phyloP scores from a whole-genome alignment of 2,797 vertebrate species.

The Picus viridis region DNA sequence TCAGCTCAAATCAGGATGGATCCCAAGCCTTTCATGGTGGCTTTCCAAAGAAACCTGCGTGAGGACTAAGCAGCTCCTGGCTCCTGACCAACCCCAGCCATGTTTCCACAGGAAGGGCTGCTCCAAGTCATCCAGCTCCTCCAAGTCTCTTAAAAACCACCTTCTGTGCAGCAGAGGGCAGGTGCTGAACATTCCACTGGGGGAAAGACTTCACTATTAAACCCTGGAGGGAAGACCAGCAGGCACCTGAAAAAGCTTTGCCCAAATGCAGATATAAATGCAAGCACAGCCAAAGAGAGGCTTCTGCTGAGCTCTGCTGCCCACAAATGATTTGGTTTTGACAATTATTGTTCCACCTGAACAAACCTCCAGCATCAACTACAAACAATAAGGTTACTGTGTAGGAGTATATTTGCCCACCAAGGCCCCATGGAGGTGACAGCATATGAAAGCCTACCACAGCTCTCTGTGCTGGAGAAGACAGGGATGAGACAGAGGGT shows the following conservation, averaged over 20 bases:
- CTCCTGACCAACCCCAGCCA: fast-evolving
- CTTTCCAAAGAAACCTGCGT: fast-evolving
- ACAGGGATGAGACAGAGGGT: fast-evolving
- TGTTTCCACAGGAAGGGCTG: background rate
- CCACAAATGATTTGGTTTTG: background rate
- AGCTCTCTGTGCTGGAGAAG: fast-evolving
- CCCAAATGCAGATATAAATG: fast-evolving
- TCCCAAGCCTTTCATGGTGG: fast-evolving
- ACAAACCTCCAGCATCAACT: background rate
- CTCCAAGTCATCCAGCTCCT: background rate
- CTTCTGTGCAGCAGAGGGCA: fast-evolving
- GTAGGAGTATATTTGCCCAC: fast-evolving
- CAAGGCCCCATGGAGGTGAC: fast-evolving
- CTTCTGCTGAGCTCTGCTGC: background rate
- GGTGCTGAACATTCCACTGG: background rate
- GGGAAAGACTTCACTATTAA: background rate
- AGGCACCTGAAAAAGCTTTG: background rate
- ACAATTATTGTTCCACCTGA: fast-evolving
- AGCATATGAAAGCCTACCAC: background rate
- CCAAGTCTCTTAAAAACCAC: fast-evolving
- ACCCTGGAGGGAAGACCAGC: no score
- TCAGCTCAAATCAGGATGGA: background rate
- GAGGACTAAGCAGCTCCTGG: background rate
- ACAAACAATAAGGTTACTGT: background rate
- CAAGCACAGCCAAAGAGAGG: fast-evolving